A percentile compares a stretch with the other conserved stretches of the same genome.
Conservation (phyloP, 1,140 invertebrate genomes). For the Drosophila nikananu region DNA sequence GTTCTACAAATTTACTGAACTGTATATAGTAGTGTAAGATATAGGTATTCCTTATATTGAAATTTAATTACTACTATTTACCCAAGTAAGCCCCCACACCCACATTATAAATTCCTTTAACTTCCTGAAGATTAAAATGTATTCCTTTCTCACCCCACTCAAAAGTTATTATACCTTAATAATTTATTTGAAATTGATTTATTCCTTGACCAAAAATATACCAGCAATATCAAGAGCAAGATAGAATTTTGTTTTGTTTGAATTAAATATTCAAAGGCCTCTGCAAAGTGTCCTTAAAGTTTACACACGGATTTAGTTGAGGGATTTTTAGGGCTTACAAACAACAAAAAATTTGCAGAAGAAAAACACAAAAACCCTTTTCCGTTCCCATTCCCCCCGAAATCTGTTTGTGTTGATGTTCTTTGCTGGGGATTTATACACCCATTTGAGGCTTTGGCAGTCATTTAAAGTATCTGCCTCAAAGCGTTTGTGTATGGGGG, state of each 20-base stretch:
- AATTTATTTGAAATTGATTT: constrained; percentile 39
- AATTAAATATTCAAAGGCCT: constrained; percentile 71
- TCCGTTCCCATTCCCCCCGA: constrained; percentile 1
- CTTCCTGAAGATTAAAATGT: neutral
- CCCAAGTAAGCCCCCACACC: neutral
- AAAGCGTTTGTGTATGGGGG: constrained; percentile 70
- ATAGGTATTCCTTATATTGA: neutral
- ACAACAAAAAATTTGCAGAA: constrained; percentile 6
- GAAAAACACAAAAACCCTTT: constrained; percentile 55
- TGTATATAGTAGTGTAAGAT: neutral
- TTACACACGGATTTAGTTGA: constrained; percentile 72
- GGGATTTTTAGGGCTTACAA: constrained; percentile 54
- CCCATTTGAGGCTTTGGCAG: constrained; percentile 56
- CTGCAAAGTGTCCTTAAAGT: constrained; percentile 74
- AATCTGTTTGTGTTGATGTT: constrained; percentile 41
- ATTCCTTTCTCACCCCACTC: neutral
- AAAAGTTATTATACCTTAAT: constrained; percentile 17
- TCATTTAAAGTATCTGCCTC: constrained; percentile 68
- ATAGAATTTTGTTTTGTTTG: constrained; percentile 35
- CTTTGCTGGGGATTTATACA: constrained; percentile 52
- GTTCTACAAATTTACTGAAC: neutral
- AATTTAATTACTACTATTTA: neutral
- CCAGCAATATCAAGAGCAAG: neutral
- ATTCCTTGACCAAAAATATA: neutral
- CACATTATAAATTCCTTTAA: neutral